Percentiles rank a stretch among this genome's conserved stretches.
Evolutionary conservation across 2,888 invertebrate species (phyloP).

Genomic region (Cephus sareptanus): DNA sequence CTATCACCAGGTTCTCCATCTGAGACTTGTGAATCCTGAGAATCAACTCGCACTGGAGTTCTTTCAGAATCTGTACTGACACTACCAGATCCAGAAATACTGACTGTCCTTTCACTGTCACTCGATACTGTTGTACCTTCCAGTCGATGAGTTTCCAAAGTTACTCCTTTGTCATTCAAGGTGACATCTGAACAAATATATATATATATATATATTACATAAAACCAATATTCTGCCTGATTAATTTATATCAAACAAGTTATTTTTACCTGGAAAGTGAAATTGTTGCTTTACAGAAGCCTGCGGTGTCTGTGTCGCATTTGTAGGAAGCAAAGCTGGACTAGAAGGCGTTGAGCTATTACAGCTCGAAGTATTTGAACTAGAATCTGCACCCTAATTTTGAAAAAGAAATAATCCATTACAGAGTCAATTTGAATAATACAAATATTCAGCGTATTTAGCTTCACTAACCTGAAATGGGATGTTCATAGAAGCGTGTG

Average conservation of each 20-base stretch:
- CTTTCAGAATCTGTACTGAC: constrained; percentile 87
- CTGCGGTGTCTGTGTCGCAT: constrained; percentile 66
- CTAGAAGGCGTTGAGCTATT: constrained; percentile 97
- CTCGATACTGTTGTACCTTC: constrained; percentile 71
- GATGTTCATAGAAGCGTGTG: constrained; percentile 70
- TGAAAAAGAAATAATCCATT: not conserved
- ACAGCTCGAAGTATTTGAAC: constrained; percentile 95
- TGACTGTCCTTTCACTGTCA: constrained; percentile 79
- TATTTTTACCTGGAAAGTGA: constrained; percentile 78
- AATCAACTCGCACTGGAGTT: constrained; percentile 82
- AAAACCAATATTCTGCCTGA: not conserved
- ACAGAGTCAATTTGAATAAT: not conserved
- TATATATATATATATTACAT: not conserved
- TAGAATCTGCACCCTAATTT: constrained; percentile 80
- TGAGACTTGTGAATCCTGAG: constrained; percentile 83
- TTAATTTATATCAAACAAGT: not conserved
- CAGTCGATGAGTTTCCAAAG: constrained; percentile 69
- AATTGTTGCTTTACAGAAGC: constrained; percentile 74
- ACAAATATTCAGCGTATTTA: not conserved
- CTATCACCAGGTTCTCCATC: constrained; percentile 70
- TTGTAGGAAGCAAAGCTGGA: constrained; percentile 79
- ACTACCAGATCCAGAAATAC: constrained; percentile 76
- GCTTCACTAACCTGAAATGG: constrained; percentile 68
- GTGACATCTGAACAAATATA: constrained; percentile 46
- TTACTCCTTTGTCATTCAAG: constrained; percentile 67